A percentile compares a stretch with the other conserved stretches of the same genome.
phyloP scores from a whole-genome alignment of 2,113 vertebrate species.

The Silurus asotus region DNA sequence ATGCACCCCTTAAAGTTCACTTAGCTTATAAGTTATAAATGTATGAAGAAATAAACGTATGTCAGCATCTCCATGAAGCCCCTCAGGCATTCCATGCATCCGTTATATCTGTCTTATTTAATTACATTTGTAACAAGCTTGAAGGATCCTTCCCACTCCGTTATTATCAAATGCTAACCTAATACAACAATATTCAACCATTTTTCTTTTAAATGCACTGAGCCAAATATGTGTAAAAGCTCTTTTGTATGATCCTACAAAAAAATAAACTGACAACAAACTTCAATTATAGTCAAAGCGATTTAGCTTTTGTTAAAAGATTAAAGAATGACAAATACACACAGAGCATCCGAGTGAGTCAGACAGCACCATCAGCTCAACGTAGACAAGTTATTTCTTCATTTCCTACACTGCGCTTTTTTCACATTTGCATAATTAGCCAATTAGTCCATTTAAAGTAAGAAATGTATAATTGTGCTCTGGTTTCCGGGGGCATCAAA shows the following conservation, averaged over 20 bases:
- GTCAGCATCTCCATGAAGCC: background rate
- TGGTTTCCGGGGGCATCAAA: background rate
- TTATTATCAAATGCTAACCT: background rate
- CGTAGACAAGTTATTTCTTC: background rate
- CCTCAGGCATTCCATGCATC: background rate
- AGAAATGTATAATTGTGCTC: background rate
- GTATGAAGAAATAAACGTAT: background rate
- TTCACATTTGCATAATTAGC: background rate
- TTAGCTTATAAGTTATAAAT: background rate
- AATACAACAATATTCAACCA: background rate
- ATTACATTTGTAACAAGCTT: background rate
- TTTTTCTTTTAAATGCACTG: constrained; percentile 12
- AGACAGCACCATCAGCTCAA: background rate
- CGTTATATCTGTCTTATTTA: background rate
- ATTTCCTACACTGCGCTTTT: background rate
- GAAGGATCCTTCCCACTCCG: no score
- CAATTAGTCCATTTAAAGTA: background rate
- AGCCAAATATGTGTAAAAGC: background rate
- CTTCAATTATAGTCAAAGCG: background rate
- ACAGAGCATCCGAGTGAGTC: background rate
- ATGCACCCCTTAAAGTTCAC: background rate
- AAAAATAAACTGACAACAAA: background rate
- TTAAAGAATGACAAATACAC: background rate
- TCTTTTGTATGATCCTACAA: background rate
- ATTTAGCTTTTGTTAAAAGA: constrained; percentile 8